These are phyloP conservation scores for Tenodera sinensis DNA, from an alignment of 2,888 invertebrate species.

Conservation along the genomic window DNA sequence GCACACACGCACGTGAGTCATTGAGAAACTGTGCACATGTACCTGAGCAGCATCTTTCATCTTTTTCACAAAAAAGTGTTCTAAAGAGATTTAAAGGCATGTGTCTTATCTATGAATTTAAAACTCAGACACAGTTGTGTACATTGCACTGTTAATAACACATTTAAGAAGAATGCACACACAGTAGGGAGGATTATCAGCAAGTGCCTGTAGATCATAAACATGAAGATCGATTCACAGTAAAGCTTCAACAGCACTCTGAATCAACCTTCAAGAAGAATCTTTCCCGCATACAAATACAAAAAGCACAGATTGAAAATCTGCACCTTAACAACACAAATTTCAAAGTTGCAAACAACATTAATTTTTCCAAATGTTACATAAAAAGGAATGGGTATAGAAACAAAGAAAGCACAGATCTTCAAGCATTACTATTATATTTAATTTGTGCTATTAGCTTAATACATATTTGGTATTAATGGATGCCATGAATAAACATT, in stretches of 20 bases:
- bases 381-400: background rate
- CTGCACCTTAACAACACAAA: background rate
- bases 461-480: background rate
- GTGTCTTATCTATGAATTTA: background rate
- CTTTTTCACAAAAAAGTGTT: background rate
- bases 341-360: background rate
- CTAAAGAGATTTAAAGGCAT: background rate
- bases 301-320: background rate
- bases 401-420: background rate
- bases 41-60: background rate
- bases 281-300: background rate
- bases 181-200: conserved; percentile 20
- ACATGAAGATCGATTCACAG: background rate
- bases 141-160: background rate
- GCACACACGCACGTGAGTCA: background rate
- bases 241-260: background rate
- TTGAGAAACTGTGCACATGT: background rate
- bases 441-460: background rate
- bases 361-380: background rate
- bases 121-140: background rate
- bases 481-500: background rate
- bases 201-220: conserved; percentile 18
- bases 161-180: background rate
- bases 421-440: background rate
- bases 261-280: background rate